Conservation (phyloP, 2,888 invertebrate genomes). For the Pachymerium ferrugineum region DNA sequence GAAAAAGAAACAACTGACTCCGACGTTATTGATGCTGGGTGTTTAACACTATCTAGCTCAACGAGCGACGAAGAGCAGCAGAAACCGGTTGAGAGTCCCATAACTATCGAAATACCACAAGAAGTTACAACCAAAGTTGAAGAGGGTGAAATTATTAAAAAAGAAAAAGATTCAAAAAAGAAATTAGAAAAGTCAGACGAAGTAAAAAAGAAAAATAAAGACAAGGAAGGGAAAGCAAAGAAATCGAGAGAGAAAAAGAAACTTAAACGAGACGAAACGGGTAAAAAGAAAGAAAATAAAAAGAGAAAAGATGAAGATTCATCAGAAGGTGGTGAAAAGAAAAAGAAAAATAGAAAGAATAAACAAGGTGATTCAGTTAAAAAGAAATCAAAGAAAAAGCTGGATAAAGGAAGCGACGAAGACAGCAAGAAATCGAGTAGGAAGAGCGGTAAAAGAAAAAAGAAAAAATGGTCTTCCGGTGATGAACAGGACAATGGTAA, state of each 20-base stretch:
- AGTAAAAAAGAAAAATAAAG: conserved; percentile 33
- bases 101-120: too few relatives aligned
- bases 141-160: background rate
- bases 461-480: conserved; percentile 28
- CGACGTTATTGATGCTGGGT: too few relatives aligned
- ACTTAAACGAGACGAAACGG: conserved; percentile 32
- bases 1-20: too few relatives aligned
- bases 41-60: background rate
- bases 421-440: conserved; percentile 5
- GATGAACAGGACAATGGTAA: conserved; percentile 7
- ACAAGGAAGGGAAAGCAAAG: conserved; percentile 32
- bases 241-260: conserved; percentile 38
- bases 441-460: conserved; percentile 30
- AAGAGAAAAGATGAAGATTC: conserved; percentile 41
- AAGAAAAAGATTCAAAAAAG: conserved; percentile 18
- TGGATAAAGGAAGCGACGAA: conserved; percentile 35
- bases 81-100: background rate
- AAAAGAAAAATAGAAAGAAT: conserved; percentile 55
- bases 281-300: conserved; percentile 31
- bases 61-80: background rate
- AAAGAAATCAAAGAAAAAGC: conserved; percentile 33
- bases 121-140: background rate
- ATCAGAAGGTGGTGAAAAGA: conserved; percentile 43
- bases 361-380: conserved; percentile 46
- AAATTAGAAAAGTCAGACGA: conserved; percentile 15